phyloP scores from a whole-genome alignment of 2,888 invertebrate genomes.

The Synergus laeviventris region DNA sequence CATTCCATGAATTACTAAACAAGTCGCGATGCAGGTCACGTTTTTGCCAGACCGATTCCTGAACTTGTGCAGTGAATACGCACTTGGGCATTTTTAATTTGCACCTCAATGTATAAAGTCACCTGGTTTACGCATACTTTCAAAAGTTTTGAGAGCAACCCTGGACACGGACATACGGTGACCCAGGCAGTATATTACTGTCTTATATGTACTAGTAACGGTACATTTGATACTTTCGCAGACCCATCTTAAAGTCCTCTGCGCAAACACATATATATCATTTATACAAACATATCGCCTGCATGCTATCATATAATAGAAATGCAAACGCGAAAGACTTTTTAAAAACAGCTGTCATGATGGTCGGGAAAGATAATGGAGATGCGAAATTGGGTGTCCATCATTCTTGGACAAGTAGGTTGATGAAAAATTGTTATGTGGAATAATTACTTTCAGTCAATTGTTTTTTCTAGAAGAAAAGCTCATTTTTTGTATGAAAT shows the following conservation, averaged over 20 bases:
- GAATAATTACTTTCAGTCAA: not conserved
- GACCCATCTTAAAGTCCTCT: not conserved
- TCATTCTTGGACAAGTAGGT: not conserved
- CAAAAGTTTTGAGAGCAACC: not conserved
- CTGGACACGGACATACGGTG: not conserved
- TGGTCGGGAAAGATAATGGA: not conserved
- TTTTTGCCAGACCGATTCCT: not conserved
- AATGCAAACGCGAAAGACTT: not conserved
- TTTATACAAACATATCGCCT: not conserved
- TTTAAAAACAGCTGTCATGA: not conserved
- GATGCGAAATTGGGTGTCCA: not conserved
- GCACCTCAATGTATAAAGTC: not conserved
- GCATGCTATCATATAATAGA: not conserved
- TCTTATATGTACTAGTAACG: not conserved
- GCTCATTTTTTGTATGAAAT: not conserved
- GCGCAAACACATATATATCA: not conserved
- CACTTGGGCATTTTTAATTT: slow-evolving; percentile 1
- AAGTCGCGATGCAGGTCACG: slow-evolving; percentile 1
- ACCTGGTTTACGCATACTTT: not conserved
- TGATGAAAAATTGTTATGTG: not conserved
- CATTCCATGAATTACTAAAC: not conserved
- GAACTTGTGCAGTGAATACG: not conserved
- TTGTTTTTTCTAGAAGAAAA: not conserved
- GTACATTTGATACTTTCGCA: not conserved
- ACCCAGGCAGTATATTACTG: slow-evolving; percentile 10